Evolutionary conservation across 2,113 vertebrate species (phyloP).

Genomic region (Corythornis vintsioides): DNA sequence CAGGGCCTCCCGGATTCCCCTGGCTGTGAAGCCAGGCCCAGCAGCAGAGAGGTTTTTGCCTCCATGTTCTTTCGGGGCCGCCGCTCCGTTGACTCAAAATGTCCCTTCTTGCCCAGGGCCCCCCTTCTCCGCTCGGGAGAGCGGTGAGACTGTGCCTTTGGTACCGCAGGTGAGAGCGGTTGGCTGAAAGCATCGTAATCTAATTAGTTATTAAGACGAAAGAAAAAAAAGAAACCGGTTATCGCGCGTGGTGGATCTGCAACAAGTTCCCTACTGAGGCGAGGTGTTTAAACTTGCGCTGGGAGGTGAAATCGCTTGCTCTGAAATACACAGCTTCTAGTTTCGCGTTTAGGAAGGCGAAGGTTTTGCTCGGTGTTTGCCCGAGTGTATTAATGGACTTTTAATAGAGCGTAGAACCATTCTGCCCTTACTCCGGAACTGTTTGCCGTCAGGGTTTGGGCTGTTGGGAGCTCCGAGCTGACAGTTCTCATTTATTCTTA

Average conservation of each 20-base stretch:
- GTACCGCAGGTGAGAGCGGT: not conserved
- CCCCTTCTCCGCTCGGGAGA: not conserved
- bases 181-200: not conserved
- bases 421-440: not conserved
- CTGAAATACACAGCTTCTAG: not conserved
- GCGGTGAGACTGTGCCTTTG: not conserved
- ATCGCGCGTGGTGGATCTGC: not conserved
- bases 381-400: not conserved
- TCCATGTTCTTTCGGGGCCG: slow-evolving; percentile 65
- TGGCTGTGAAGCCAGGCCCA: not conserved
- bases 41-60: slow-evolving; percentile 23
- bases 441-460: not conserved
- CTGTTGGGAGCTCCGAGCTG: not conserved
- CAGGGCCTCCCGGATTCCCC: not conserved
- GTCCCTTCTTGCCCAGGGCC: slow-evolving; percentile 30
- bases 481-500: not conserved
- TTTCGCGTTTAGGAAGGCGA: not conserved
- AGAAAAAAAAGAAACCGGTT: not conserved
- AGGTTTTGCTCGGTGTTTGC: not conserved
- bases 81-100: slow-evolving; percentile 58
- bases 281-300: not conserved
- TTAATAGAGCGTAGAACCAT: not conserved
- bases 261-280: slow-evolving; percentile 43
- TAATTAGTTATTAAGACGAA: not conserved
- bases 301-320: not conserved